Evolutionary conservation across 2,113 vertebrate species (phyloP).

Genomic region (Gobio gobio): DNA sequence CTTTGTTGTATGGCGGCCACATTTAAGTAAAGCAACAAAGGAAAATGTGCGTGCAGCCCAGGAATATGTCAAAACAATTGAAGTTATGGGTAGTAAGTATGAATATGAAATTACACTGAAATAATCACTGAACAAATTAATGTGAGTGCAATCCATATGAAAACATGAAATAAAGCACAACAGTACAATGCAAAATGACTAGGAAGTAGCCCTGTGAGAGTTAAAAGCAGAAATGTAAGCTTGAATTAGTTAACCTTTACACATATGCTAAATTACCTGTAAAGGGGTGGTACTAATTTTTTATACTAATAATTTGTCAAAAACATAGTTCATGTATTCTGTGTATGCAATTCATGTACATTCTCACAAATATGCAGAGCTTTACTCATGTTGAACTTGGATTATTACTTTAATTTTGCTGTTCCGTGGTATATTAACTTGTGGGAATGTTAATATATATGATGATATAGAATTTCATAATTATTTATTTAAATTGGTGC

Average conservation of each 20-base stretch:
- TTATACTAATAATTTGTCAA: too few relatives aligned
- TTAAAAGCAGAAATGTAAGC: background rate
- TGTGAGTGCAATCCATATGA: background rate
- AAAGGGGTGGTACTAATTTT: too few relatives aligned
- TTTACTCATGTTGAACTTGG: too few relatives aligned
- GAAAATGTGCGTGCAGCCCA: conserved; percentile 63
- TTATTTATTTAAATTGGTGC: background rate
- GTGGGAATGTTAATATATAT: too few relatives aligned
- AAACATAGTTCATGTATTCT: too few relatives aligned
- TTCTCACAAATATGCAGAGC: too few relatives aligned
- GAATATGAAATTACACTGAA: background rate
- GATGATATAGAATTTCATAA: too few relatives aligned
- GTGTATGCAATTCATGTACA: too few relatives aligned
- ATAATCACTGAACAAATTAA: background rate
- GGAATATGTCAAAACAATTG: background rate
- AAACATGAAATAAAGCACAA: background rate
- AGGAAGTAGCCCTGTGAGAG: background rate
- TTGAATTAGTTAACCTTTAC: too few relatives aligned
- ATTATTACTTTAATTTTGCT: too few relatives aligned
- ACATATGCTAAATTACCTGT: background rate
- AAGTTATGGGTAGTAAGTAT: background rate
- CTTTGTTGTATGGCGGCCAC: conserved; percentile 34
- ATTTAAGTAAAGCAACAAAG: conserved; percentile 65
- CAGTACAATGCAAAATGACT: background rate
- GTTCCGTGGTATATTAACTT: too few relatives aligned